Percentiles rank a stretch among this genome's conserved stretches.
phyloP scores from a whole-genome alignment of 2,888 invertebrate species.

The Argyresthia albistria region DNA sequence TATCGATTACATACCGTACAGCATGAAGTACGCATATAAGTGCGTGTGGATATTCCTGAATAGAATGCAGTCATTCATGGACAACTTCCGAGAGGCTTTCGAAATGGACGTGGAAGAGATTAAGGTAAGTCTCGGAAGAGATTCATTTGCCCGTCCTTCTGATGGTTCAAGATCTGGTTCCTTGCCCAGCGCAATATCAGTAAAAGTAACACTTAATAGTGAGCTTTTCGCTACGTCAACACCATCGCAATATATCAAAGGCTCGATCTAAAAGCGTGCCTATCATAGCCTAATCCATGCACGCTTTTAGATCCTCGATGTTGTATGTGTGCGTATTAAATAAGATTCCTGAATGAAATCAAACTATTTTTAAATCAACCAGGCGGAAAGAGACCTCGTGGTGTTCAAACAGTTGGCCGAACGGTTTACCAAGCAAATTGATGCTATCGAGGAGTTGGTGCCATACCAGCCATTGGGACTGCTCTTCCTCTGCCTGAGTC shows the following conservation, averaged over 20 bases:
- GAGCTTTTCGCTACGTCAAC: no score
- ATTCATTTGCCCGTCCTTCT: no score
- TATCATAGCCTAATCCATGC: no score
- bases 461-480: constrained; percentile 81
- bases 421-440: constrained; percentile 79
- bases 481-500: constrained; percentile 77
- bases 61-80: constrained; percentile 76
- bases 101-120: constrained; percentile 75
- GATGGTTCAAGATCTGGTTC: no score
- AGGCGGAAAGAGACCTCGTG: constrained; percentile 75
- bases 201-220: no score
- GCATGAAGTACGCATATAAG: constrained; percentile 74
- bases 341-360: no score
- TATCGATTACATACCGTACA: constrained; percentile 69
- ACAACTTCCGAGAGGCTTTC: constrained; percentile 80
- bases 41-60: constrained; percentile 75
- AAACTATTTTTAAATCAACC: constrained; percentile 18
- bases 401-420: constrained; percentile 78
- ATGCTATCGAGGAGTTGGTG: constrained; percentile 76
- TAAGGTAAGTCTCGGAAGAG: no score
- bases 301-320: no score
- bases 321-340: no score
- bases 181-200: no score
- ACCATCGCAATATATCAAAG: no score
- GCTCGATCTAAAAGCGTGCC: no score